Conservation (phyloP, 2,888 invertebrate genomes). For the Trilocha varians region DNA sequence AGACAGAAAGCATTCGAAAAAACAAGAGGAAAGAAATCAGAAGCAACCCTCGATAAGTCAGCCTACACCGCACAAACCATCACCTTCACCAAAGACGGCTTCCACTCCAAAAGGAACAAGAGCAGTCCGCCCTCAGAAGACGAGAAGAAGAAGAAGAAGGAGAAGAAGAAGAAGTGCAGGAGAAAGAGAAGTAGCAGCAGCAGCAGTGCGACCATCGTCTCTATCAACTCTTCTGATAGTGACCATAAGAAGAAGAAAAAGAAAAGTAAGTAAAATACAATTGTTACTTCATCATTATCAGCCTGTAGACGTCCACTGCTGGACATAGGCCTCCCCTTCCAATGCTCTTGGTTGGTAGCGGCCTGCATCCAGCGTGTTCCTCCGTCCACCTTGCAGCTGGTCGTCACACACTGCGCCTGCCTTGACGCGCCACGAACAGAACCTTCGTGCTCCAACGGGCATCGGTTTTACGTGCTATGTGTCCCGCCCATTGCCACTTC, state of each 20-base stretch:
- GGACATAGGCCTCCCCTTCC: no score
- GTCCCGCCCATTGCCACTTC: no score
- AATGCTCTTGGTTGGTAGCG: no score
- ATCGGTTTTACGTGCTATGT: no score
- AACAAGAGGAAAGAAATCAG: constrained; percentile 39
- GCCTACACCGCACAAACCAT: constrained; percentile 59
- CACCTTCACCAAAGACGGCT: constrained; percentile 62
- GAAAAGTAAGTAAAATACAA: constrained; percentile 31
- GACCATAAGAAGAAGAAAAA: constrained; percentile 73
- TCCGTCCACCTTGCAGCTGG: no score
- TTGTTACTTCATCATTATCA: no score
- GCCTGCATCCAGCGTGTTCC: no score
- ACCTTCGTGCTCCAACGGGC: no score
- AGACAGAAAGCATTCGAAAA: constrained; percentile 80
- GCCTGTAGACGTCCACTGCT: no score
- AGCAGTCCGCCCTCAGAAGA: constrained; percentile 28
- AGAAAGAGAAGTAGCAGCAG: constrained; percentile 49
- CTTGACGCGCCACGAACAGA: no score
- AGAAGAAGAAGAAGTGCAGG: constrained; percentile 69
- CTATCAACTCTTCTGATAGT: constrained; percentile 35
- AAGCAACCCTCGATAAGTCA: constrained; percentile 24
- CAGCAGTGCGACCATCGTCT: constrained; percentile 36
- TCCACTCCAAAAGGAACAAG: constrained; percentile 46
- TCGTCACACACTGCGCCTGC: no score
- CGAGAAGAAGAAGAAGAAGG: constrained; percentile 66